A percentile compares a stretch with the other conserved stretches of the same genome.
phyloP scores from a whole-genome alignment of 2,797 vertebrate species.

The Smutsia gigantea region DNA sequence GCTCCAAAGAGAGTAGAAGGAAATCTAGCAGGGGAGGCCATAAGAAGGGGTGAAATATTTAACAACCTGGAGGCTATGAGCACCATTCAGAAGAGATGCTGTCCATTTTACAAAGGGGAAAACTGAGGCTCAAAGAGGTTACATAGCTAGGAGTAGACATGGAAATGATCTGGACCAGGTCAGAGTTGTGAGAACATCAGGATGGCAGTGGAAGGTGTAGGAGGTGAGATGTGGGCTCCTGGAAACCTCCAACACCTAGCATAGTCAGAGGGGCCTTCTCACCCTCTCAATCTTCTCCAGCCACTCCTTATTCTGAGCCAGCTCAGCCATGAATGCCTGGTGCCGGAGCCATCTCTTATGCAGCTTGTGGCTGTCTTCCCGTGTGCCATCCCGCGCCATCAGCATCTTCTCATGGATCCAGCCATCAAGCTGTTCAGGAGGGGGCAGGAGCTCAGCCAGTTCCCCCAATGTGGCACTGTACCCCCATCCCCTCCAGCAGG shows the following conservation, averaged over 20 bases:
- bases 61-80: background rate
- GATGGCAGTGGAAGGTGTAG: background rate
- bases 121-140: background rate
- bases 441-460: background rate
- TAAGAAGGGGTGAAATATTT: background rate
- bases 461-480: background rate
- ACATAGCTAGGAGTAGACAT: background rate
- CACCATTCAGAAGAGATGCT: background rate
- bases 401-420: slow-evolving; percentile 89
- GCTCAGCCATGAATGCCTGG: slow-evolving; percentile 95
- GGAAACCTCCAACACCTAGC: background rate
- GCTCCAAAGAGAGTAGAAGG: background rate
- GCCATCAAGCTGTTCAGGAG: slow-evolving; percentile 79
- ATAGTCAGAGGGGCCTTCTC: slow-evolving; percentile 47
- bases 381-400: slow-evolving; percentile 91
- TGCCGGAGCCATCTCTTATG: slow-evolving; percentile 96
- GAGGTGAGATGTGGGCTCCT: background rate
- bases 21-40: background rate
- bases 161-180: background rate
- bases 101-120: background rate
- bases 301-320: slow-evolving; percentile 96
- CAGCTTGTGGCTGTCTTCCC: slow-evolving; percentile 92
- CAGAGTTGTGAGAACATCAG: background rate
- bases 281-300: slow-evolving; percentile 95
- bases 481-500: background rate